These are phyloP conservation scores for Gadopsis marmoratus DNA, from an alignment of 2,797 vertebrate species.

Conservation along the genomic window DNA sequence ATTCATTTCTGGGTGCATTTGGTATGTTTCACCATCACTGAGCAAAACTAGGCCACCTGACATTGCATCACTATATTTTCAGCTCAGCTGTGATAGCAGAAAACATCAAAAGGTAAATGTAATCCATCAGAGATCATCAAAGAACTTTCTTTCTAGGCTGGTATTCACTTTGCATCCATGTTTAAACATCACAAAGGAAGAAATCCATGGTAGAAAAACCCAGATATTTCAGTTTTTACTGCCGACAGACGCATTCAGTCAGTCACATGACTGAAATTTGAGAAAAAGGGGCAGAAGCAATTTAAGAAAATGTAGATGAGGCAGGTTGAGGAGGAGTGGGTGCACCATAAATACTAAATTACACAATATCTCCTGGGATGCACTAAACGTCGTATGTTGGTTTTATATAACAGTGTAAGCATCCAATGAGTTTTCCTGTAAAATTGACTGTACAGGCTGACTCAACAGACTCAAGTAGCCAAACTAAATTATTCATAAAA, in stretches of 20 bases:
- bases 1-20: neutral
- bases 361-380: constrained; percentile 17
- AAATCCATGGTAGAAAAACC: constrained; percentile 6
- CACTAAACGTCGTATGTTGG: constrained; percentile 31
- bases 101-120: constrained; percentile 14
- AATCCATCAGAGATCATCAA: constrained; percentile 5
- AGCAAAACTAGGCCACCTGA: constrained; percentile 6
- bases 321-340: constrained; percentile 3
- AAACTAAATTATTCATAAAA: constrained; percentile 71
- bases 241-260: neutral
- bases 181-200: constrained; percentile 2
- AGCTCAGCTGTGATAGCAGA: neutral
- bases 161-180: constrained; percentile 1
- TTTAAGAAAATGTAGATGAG: neutral
- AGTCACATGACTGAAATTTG: constrained; percentile 8
- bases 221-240: constrained; percentile 7
- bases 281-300: neutral
- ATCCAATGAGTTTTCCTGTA: constrained; percentile 53
- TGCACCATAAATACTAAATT: constrained; percentile 13
- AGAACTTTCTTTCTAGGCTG: neutral
- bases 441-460: constrained; percentile 49
- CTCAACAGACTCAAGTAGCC: constrained; percentile 51
- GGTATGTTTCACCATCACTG: neutral
- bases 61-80: neutral
- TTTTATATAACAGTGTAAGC: constrained; percentile 27